A percentile compares a stretch with the other conserved stretches of the same genome.
Conservation (phyloP, 2,797 vertebrate genomes). For the Leontocebus nigricollis region DNA sequence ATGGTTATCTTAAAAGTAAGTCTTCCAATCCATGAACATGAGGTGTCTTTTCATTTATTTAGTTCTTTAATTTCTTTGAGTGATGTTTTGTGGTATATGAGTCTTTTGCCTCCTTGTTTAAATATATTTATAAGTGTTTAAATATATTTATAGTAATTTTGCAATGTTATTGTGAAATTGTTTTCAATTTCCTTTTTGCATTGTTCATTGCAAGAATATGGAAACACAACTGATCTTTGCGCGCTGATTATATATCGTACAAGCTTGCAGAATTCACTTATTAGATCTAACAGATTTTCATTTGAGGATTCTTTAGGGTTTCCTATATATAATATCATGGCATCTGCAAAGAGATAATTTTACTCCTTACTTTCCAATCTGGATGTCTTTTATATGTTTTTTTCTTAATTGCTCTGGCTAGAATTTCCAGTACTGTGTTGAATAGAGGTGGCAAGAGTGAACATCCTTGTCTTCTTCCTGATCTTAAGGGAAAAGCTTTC, state of each 20-base stretch:
- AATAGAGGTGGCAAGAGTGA: background rate
- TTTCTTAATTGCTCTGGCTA: background rate
- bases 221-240: background rate
- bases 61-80: background rate
- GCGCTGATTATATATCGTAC: background rate
- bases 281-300: background rate
- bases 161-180: background rate
- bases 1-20: rapidly evolving
- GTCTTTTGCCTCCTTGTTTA: background rate
- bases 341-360: background rate
- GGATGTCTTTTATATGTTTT: background rate
- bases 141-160: no score
- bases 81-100: background rate
- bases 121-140: background rate
- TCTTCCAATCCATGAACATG: background rate
- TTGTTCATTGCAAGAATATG: background rate
- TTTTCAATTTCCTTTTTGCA: background rate
- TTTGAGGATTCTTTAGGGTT: background rate
- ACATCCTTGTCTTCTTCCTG: background rate
- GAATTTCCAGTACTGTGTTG: background rate
- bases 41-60: background rate
- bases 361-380: background rate
- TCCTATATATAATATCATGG: background rate
- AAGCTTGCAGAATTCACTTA: background rate
- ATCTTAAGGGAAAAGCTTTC: background rate